These are phyloP conservation scores for Parthenolecanium corni DNA, from an alignment of 2,888 invertebrate species.

Conservation along the genomic window DNA sequence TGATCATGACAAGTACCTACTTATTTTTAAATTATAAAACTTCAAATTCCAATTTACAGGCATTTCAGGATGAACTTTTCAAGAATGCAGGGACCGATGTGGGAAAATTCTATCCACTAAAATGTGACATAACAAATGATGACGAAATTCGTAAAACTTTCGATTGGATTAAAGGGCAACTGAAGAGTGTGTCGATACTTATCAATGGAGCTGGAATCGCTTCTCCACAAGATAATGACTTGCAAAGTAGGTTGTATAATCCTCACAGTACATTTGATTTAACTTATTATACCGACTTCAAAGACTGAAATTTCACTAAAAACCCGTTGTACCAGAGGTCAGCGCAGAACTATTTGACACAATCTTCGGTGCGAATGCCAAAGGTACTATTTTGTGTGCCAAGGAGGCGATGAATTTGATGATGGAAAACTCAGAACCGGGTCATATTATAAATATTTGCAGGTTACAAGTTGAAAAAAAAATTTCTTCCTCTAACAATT, in stretches of 20 bases:
- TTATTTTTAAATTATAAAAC: too few species aligned
- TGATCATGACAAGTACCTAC: too few species aligned
- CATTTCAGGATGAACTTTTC: too few species aligned
- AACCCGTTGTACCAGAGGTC: too few species aligned
- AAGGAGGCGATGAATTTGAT: constrained; percentile 1
- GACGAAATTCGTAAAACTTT: not conserved
- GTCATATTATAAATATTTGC: constrained; percentile 12
- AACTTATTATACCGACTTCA: too few species aligned
- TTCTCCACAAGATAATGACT: too few species aligned
- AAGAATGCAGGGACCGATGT: too few species aligned
- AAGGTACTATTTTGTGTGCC: not conserved
- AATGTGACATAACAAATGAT: constrained; percentile 6
- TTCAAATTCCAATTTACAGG: too few species aligned
- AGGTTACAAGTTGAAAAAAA: not conserved
- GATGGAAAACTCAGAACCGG: not conserved
- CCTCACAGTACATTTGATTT: too few species aligned
- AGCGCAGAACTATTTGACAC: too few species aligned
- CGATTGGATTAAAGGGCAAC: not conserved
- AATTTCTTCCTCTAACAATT: not conserved
- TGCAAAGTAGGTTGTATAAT: too few species aligned
- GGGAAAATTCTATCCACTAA: not conserved
- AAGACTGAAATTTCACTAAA: too few species aligned
- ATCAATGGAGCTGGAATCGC: constrained; percentile 2
- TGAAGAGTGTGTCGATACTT: not conserved
- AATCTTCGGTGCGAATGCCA: constrained; percentile 1